Base-by-base conservation (phyloP, 2,113 vertebrate species). In the Vulpes ferrilata region DNA sequence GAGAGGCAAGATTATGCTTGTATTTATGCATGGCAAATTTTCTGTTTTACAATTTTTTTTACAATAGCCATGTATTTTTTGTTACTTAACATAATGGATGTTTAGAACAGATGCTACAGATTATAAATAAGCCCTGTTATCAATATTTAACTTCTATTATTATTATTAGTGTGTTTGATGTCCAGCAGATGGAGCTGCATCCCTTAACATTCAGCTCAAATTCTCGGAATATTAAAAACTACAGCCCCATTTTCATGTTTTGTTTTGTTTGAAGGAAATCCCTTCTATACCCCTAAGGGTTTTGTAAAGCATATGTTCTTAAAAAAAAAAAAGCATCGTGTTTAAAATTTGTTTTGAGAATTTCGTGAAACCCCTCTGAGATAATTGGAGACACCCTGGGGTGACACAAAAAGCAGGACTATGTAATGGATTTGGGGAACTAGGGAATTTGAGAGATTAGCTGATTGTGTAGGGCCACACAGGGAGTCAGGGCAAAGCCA, bases 111-210 rank as follows among this genome's bases (percentile, higher is more conserved):
- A 43, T 64, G 10, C 92, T 90, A 17, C n/a, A 7, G n/a, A 60
- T 5, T 67, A n/a, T 64, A 92, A 84, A 67, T 69, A 91, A 69
- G 43, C 4, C 2, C 30, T 4, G 4, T 80, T 65, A 55, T 51
- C 62, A 55, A 2, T 59, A 87, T 90, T 76, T 89, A 88, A 69
- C 87, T 67, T 88, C 30, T 81, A 30, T 84, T 93, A 90, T 60
- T 55, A 79, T 60, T 55, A 79, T 74, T 51, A 95, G 32, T 89
- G 79, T 32, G 5, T 38, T 84, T 83, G 55, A 71, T 76, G 95
- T 67, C 97, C 98, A 98, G 97, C 92, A 98, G 98, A 89, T 97
- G 97, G 98, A 74, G 97, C 97, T 96, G 86, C 92, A 23, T 97
- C 96, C 97, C 95, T 97, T 96, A 95, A 87, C 57, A 97, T 98